Evolutionary conservation across 2,888 invertebrate species (phyloP).

Genomic region (Pimpla rufipes): DNA sequence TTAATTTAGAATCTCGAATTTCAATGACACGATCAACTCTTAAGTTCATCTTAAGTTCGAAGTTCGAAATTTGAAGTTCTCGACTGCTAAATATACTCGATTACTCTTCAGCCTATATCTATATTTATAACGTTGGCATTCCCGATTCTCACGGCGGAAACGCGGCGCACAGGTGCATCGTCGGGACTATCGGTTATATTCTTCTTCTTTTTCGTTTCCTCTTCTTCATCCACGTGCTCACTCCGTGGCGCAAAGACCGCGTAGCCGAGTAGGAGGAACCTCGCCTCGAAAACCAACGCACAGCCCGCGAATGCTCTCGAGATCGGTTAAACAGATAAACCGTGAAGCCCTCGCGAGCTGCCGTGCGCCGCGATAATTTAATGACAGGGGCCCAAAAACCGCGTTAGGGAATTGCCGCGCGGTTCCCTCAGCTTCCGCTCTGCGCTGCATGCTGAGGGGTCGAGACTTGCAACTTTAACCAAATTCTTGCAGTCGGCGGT

Average conservation of each 20-base stretch:
- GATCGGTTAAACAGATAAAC: constrained; percentile 64
- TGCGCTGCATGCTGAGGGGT: not conserved
- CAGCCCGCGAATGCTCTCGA: constrained; percentile 33
- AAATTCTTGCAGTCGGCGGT: not conserved
- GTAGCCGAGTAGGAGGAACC: constrained; percentile 41
- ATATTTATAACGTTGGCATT: not conserved
- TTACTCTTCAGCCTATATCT: not conserved
- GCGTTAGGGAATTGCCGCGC: constrained; percentile 55
- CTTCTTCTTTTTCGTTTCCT: not conserved
- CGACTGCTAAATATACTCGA: not conserved
- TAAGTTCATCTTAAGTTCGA: too few relatives aligned
- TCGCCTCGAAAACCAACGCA: constrained; percentile 46
- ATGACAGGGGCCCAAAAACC: constrained; percentile 55
- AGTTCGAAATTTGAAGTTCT: too few relatives aligned
- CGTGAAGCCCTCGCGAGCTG: constrained; percentile 52
- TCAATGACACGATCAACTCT: too few relatives aligned
- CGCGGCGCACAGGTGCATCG: constrained; percentile 4
- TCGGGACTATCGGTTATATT: not conserved
- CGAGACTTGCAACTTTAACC: not conserved
- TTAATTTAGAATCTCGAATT: too few relatives aligned
- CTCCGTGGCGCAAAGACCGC: constrained; percentile 25
- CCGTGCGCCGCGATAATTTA: constrained; percentile 62
- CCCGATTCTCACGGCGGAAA: constrained; percentile 7
- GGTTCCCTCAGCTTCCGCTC: constrained; percentile 44
- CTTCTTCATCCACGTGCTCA: constrained; percentile 29